Evolutionary conservation across 2,888 invertebrate species (phyloP), one percentile per base, ranked within the genome.

Genomic region (Crematogaster levior): DNA sequence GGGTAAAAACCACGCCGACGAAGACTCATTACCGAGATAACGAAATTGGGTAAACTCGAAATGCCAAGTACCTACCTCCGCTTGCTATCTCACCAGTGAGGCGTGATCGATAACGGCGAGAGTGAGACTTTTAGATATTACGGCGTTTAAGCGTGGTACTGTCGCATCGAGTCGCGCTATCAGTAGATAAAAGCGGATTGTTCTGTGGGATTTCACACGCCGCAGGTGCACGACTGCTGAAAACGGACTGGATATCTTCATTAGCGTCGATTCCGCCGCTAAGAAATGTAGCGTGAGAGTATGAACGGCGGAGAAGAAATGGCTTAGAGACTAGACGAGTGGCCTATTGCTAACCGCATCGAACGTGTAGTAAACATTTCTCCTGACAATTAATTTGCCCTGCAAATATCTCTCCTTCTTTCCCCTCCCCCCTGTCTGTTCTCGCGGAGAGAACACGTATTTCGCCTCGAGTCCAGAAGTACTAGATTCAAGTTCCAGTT

Each of bases 401-500:
- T 48, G 37, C 43, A 56, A 56, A 43, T 66, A 40, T 77, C 77
- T 43, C 61, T 82, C 48, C 70, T 65, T 72, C 61, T 51, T 63
- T 75, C 66, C 68, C 43, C 56, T 61, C 63, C 27, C 53, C 63
- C 68, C 34, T 58, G 66, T 81, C 72, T 82, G 81, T 83, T 43
- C 66, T 77, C 73, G 18, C 80, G 58, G 10, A 53, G 12, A 68
- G 56, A 53, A n/a, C 53, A 40, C 40, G 46, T 84, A 81, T 82
- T 82, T 77, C 72, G 46, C 63, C 68, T 58, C 60, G 79, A 24
- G 4, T 12, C 18, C n/a, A 21, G 48, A 27, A n/a, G n/a, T n/a
- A n/a, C n/a, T n/a, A n/a, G n/a, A n/a, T 6, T 3, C 34, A 34
- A 5, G 90, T 89, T 87, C 86, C 89, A 86, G 88, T 87, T 86